A percentile compares a stretch with the other conserved stretches of the same genome.
These are phyloP conservation scores for Allophyes oxyacanthae DNA, from an alignment of 2,888 invertebrate genomes.

Conservation along the genomic window DNA sequence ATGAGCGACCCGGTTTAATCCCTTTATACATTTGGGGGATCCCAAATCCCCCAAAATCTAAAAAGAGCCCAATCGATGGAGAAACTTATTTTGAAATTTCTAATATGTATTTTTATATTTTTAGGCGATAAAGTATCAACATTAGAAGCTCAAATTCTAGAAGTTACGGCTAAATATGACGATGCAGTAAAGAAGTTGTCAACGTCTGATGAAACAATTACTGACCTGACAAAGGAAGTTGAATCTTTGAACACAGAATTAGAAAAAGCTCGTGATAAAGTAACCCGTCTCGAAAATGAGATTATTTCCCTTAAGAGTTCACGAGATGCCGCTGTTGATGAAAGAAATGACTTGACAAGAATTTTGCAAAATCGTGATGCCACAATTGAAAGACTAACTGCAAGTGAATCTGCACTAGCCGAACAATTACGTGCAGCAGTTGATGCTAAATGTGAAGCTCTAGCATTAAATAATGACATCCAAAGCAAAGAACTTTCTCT, in stretches of 20 bases:
- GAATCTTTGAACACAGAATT: constrained; percentile 90
- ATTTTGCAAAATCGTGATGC: constrained; percentile 92
- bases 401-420: constrained; percentile 92
- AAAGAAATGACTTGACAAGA: constrained; percentile 92
- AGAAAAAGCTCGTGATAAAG: constrained; percentile 90
- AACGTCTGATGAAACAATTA: constrained; percentile 90
- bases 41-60: too few relatives aligned
- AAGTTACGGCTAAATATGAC: constrained; percentile 90
- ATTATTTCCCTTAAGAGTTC: constrained; percentile 91
- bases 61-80: too few relatives aligned
- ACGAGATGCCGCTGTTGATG: constrained; percentile 92
- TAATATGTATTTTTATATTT: too few relatives aligned
- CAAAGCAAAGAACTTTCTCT: constrained; percentile 94
- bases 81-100: too few relatives aligned
- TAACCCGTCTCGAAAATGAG: constrained; percentile 91
- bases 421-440: constrained; percentile 93
- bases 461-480: constrained; percentile 94
- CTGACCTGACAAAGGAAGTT: constrained; percentile 91
- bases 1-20: too few relatives aligned
- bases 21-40: too few relatives aligned
- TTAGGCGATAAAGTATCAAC: constrained; percentile 89
- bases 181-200: constrained; percentile 90
- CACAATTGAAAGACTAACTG: constrained; percentile 92
- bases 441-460: constrained; percentile 94
- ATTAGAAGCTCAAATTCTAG: constrained; percentile 87